Evolutionary conservation across 2,113 vertebrate genomes (phyloP).

Genomic region (Eira barbara): DNA sequence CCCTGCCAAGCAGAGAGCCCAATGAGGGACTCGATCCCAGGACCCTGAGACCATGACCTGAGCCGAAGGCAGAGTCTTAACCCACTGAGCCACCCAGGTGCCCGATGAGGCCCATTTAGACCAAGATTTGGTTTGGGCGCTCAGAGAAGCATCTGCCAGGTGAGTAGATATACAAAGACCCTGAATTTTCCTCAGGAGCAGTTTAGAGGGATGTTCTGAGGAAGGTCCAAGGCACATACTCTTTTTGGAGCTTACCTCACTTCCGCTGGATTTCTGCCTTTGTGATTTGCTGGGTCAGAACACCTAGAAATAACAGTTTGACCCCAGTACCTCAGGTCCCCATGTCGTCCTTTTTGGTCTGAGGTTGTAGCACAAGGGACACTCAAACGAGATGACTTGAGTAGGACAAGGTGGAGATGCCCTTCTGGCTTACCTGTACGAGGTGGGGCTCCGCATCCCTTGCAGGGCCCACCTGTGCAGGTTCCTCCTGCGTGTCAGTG

Average conservation of each 20-base stretch:
- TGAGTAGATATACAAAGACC: background rate
- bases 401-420: background rate
- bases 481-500: background rate
- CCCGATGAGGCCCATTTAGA: background rate
- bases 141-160: background rate
- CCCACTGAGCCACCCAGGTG: too few species aligned
- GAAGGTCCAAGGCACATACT: background rate
- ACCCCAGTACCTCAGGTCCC: background rate
- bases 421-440: background rate
- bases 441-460: fast-evolving
- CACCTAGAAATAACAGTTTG: background rate
- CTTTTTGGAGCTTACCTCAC: background rate
- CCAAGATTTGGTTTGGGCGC: background rate
- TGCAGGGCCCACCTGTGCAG: background rate
- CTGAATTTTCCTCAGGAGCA: background rate
- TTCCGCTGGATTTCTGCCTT: background rate
- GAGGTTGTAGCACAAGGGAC: background rate
- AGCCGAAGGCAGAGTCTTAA: too few species aligned
- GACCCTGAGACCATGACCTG: too few species aligned
- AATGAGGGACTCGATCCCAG: too few species aligned
- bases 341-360: background rate
- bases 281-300: background rate
- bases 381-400: background rate
- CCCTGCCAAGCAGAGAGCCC: too few species aligned
- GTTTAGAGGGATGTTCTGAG: background rate